Evolutionary conservation across 1,140 invertebrate species (phyloP).

Genomic region (Pseudomyrmex dendroicus): DNA sequence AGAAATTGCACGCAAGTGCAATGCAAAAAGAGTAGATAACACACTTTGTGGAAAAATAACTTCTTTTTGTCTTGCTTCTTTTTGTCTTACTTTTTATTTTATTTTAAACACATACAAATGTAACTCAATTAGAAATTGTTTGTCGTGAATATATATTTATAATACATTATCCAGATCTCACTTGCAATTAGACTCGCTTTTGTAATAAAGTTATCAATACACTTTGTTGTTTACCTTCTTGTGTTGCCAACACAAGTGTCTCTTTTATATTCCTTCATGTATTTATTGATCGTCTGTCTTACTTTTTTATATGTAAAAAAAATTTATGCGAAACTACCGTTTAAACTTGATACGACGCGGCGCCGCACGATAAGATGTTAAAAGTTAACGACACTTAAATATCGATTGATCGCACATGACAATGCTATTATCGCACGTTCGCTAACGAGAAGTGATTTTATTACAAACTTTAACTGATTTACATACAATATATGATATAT

Average conservation of each 20-base stretch:
- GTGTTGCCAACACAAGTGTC: not conserved
- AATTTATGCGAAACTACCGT: slow-evolving; percentile 22
- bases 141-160: too few relatives aligned
- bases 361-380: not conserved
- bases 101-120: too few relatives aligned
- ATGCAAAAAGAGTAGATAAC: too few relatives aligned
- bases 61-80: too few relatives aligned
- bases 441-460: slow-evolving; percentile 39
- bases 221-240: not conserved
- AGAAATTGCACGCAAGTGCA: too few relatives aligned
- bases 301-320: slow-evolving; percentile 22
- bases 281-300: slow-evolving; percentile 20
- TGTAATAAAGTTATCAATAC: not conserved
- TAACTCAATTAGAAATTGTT: too few relatives aligned
- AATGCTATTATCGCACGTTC: slow-evolving; percentile 15
- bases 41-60: too few relatives aligned
- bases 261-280: not conserved
- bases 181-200: not conserved
- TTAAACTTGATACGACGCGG: not conserved
- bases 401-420: not conserved
- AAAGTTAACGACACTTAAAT: slow-evolving; percentile 41
- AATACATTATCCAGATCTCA: not conserved
- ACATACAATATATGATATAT: too few relatives aligned
- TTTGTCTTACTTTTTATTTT: too few relatives aligned
- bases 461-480: slow-evolving; percentile 35